Conservation (phyloP, 2,888 invertebrate species). For the Eudasyphora cyanicolor region DNA sequence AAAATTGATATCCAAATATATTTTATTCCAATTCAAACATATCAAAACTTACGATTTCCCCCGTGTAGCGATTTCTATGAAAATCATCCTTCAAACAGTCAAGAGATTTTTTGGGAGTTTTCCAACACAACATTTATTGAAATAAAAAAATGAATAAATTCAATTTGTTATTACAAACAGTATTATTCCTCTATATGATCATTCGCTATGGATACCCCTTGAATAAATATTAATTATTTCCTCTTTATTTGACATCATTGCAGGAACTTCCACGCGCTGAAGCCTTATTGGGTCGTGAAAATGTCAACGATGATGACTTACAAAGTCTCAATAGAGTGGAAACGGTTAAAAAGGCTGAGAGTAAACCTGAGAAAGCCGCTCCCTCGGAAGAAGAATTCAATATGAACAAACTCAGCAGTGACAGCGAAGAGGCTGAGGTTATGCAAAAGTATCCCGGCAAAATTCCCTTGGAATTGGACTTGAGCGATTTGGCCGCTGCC, state of each 20-base stretch:
- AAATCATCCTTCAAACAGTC: no score
- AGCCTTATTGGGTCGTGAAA: constrained; percentile 79
- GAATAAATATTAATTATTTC: no score
- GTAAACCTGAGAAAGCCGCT: constrained; percentile 66
- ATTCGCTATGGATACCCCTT: no score
- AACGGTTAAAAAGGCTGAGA: constrained; percentile 71
- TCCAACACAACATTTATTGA: no score
- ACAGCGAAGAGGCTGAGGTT: constrained; percentile 83
- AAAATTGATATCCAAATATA: no score
- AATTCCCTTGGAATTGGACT: constrained; percentile 90
- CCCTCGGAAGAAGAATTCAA: constrained; percentile 72
- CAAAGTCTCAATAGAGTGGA: constrained; percentile 77
- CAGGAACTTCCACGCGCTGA: constrained; percentile 80
- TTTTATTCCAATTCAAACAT: no score
- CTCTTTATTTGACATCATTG: constrained; percentile 51
- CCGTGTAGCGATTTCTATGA: no score
- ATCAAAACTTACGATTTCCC: no score
- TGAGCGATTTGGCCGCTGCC: constrained; percentile 90
- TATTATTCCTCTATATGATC: no score
- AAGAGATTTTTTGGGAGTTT: no score
- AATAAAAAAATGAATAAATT: no score
- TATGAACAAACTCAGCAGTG: constrained; percentile 78
- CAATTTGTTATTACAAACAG: no score
- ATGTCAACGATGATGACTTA: constrained; percentile 74
- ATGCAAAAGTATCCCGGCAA: constrained; percentile 83